Conservation (phyloP, 2,113 vertebrate species). For the Malaclemys terrapin region DNA sequence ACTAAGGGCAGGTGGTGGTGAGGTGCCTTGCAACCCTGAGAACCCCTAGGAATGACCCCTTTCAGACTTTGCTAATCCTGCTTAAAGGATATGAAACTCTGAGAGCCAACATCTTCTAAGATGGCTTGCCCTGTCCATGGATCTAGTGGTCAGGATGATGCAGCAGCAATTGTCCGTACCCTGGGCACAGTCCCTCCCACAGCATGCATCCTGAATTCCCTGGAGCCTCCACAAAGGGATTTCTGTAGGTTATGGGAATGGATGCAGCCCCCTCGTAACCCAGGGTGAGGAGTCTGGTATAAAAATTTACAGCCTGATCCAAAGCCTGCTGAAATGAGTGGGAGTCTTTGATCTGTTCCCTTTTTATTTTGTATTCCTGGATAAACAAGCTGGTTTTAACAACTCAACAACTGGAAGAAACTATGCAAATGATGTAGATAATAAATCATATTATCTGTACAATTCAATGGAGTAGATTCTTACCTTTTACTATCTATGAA, state of each 20-base stretch:
- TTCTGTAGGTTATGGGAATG: not conserved
- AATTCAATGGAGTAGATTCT: not conserved
- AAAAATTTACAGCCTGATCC: not conserved
- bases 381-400: not conserved
- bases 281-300: not conserved
- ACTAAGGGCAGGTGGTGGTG: not conserved
- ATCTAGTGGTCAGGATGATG: not conserved
- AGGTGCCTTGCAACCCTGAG: no score
- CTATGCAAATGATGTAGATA: not conserved
- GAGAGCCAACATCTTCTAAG: not conserved
- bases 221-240: accelerated
- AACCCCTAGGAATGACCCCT: not conserved
- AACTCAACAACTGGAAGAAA: not conserved
- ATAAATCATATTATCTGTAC: not conserved
- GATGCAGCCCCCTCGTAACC: not conserved
- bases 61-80: not conserved
- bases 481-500: not conserved
- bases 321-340: not conserved
- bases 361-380: not conserved
- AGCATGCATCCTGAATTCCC: not conserved
- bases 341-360: not conserved
- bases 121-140: not conserved
- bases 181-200: not conserved
- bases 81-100: not conserved
- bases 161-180: not conserved